phyloP scores from a whole-genome alignment of 53 echinoderm and acorn worm genomes.

The Temnopleurus reevesii region DNA sequence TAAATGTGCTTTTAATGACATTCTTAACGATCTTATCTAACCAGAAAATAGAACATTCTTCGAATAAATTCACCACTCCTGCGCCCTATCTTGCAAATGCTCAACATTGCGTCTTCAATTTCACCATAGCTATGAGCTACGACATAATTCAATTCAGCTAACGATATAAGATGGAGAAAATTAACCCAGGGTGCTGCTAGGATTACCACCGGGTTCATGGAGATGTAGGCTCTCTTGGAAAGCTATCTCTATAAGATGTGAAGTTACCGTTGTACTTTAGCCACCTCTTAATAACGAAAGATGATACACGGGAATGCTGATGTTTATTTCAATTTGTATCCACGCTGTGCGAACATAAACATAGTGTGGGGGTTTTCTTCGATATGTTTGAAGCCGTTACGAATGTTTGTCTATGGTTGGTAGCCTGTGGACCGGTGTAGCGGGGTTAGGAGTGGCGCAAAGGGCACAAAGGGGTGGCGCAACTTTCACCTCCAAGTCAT shows the following conservation, averaged over 20 bases:
- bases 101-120: background rate
- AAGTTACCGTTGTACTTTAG: background rate
- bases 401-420: too few species aligned
- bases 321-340: constrained; percentile 22
- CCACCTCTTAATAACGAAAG: background rate
- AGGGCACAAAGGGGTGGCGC: too few species aligned
- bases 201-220: background rate
- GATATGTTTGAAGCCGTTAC: too few species aligned
- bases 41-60: too few species aligned
- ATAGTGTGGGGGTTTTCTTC: background rate
- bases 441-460: too few species aligned
- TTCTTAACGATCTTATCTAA: too few species aligned
- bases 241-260: background rate
- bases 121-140: background rate
- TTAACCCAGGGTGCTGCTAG: background rate
- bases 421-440: too few species aligned
- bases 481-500: too few species aligned
- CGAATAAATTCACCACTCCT: background rate
- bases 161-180: constrained; percentile 1
- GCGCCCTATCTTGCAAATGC: background rate
- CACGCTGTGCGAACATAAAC: background rate
- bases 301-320: background rate
- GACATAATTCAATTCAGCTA: constrained; percentile 14
- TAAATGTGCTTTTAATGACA: too few species aligned
- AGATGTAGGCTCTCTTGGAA: background rate